Percentiles rank a stretch among this genome's conserved stretches.
Evolutionary conservation across 2,797 vertebrate genomes (phyloP).

Genomic region (Zonotrichia albicollis): DNA sequence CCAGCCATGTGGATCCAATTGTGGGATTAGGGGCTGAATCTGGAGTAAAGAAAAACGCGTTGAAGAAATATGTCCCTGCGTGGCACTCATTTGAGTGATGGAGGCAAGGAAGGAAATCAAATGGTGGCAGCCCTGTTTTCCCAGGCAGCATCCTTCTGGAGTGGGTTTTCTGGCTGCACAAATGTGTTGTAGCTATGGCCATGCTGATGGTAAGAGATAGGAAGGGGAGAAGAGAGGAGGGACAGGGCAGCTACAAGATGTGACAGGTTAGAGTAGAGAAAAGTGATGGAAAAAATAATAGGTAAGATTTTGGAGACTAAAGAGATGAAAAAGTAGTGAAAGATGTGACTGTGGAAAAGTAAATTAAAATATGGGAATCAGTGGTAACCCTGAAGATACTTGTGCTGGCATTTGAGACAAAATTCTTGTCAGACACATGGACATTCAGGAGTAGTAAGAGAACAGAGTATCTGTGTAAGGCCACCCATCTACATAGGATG

Average conservation of each 20-base stretch:
- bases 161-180: not conserved
- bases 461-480: not conserved
- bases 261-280: not conserved
- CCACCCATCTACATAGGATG: not conserved
- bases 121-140: not conserved
- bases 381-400: not conserved
- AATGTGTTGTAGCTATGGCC: accelerated
- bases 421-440: not conserved
- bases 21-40: slow-evolving; percentile 39
- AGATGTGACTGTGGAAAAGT: not conserved
- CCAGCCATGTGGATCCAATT: slow-evolving; percentile 55
- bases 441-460: not conserved
- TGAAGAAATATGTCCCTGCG: slow-evolving; percentile 24
- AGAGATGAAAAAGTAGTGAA: not conserved
- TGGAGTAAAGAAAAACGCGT: not conserved
- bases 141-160: not conserved
- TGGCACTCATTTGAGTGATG: slow-evolving; percentile 24
- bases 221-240: not conserved
- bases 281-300: not conserved
- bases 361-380: not conserved
- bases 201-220: accelerated
- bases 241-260: not conserved
- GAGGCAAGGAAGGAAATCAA: not conserved
- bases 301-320: not conserved
- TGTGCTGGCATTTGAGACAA: not conserved